Evolutionary conservation across 2,888 invertebrate species (phyloP), one percentile per base, ranked within the genome.

Genomic region (Euplagia quadripunctaria): DNA sequence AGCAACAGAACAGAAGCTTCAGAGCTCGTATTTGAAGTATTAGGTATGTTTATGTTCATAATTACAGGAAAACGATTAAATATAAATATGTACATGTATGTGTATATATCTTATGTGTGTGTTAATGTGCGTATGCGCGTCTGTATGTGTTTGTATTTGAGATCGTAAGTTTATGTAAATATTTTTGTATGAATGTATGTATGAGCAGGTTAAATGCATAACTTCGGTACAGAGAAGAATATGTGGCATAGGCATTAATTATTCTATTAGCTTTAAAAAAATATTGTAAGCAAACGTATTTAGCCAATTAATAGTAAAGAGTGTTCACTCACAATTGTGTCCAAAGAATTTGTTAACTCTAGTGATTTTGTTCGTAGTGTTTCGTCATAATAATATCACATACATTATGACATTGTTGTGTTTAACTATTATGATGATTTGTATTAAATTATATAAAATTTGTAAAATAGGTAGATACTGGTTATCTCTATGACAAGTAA

Each of bases 401-500:
- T 31, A 31, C 31, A 31, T 31, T 31, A 55, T 9, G 7, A n/a
- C 17, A 17, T 17, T 0, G n/a, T 8, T 52, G 16, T 11, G 58
- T 4, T 20, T n/a, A 20, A 20, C 58, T 12, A 11, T 58, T 46
- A 46, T 16, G 12, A 51, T 51, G 17, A 52, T 49, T 31, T 17
- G 6, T 46, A 58, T 58, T 43, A 20, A 43, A 16, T 58, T 46
- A 68, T 58, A 58, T 31, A 9, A 46, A 68, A 46, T 46, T 31
- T 31, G 31, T 31, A 31, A 31, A 31, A 31, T 31, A 31, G 61
- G 46, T 31, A 31, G 7, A n/a, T 46, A 68, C 43, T 58, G 12
- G 31, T 12, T 69, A 69, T 49, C 17, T 61, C 49, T 49, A 41
- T 69, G 61, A 69, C 17, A 68, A n/a, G 20, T 61, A 61, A 41